These are phyloP conservation scores for Rotaria macrura DNA, from an alignment of 2,888 invertebrate species.

Conservation along the genomic window DNA sequence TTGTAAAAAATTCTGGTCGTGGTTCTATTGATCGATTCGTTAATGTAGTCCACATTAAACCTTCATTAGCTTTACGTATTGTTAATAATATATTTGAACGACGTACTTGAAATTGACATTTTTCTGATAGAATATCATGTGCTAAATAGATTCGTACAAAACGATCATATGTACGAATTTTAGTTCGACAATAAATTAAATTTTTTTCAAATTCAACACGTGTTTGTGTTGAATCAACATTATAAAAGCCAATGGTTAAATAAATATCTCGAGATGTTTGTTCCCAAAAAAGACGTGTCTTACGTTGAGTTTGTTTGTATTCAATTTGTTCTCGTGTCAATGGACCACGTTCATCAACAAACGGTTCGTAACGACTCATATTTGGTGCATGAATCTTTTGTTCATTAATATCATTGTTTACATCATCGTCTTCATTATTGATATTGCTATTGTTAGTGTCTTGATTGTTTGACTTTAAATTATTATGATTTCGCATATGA, in stretches of 20 bases:
- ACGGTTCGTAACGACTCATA: conserved; percentile 14
- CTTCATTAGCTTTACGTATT: background rate
- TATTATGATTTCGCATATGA: background rate
- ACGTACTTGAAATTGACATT: background rate
- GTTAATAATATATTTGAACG: conserved; percentile 3
- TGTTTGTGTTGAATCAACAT: background rate
- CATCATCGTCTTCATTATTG: no score
- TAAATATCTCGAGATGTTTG: conserved; percentile 3
- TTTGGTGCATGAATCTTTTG: background rate
- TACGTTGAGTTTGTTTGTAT: background rate
- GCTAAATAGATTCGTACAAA: conserved; percentile 3
- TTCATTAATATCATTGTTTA: background rate
- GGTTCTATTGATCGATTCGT: background rate
- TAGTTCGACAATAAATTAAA: background rate
- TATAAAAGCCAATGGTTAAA: conserved; percentile 14
- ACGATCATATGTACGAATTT: background rate
- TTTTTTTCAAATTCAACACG: background rate
- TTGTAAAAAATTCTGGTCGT: background rate
- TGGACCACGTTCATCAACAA: conserved; percentile 16
- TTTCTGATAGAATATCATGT: background rate
- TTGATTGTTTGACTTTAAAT: background rate
- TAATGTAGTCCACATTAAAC: background rate
- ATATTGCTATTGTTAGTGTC: background rate
- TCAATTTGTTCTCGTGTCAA: background rate
- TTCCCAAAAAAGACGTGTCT: background rate